A percentile compares a stretch with the other conserved stretches of the same genome.
Conservation (phyloP, 2,113 vertebrate species). For the Calyptomena viridis region DNA sequence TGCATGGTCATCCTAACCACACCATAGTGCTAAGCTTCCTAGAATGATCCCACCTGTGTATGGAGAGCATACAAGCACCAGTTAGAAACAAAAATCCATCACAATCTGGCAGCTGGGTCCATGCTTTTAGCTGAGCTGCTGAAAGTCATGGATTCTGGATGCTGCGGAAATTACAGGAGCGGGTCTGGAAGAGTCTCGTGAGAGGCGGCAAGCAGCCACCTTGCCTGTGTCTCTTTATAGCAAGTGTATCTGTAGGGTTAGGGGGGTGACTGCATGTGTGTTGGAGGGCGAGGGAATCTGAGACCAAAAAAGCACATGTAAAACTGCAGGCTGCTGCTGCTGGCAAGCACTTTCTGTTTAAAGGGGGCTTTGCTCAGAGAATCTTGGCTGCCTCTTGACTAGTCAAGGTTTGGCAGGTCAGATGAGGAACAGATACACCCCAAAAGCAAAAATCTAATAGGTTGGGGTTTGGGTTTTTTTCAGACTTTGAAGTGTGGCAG, state of each 20-base stretch:
- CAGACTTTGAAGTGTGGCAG: neutral
- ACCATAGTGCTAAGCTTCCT: fast-evolving
- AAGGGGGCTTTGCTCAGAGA: neutral
- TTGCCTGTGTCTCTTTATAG: neutral
- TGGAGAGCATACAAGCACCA: neutral
- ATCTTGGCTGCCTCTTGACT: neutral
- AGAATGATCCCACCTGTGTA: neutral
- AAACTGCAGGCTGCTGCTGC: neutral
- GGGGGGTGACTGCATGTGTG: neutral
- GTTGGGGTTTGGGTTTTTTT: neutral
- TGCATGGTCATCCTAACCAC: fast-evolving
- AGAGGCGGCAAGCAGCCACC: no score
- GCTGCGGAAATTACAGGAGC: neutral
- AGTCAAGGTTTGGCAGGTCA: neutral
- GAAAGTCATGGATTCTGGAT: neutral
- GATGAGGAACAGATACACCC: neutral
- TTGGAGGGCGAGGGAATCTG: fast-evolving
- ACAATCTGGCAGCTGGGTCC: neutral
- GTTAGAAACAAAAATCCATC: neutral
- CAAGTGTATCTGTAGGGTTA: fast-evolving
- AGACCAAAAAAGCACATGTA: neutral
- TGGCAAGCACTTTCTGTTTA: neutral
- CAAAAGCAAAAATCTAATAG: neutral
- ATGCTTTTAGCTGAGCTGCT: neutral
- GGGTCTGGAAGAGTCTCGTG: fast-evolving